Conservation (phyloP, 2,797 vertebrate genomes). For the Gallinago solitaria region DNA sequence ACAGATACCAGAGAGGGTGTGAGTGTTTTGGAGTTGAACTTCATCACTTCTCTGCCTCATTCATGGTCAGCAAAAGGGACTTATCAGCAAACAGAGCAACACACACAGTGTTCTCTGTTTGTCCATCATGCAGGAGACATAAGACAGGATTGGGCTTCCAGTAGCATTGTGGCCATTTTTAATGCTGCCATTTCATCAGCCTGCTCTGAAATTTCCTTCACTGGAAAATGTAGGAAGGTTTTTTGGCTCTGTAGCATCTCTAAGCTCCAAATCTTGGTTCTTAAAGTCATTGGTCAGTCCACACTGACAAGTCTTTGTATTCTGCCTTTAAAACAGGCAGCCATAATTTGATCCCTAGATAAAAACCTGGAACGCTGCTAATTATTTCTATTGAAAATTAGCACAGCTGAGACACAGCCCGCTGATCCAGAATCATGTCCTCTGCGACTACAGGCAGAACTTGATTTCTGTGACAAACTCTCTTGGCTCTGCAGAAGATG, state of each 20-base stretch:
- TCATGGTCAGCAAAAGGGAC: not conserved
- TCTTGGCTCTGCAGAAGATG: constrained; percentile 68
- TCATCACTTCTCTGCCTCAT: not conserved
- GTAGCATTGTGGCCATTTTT: not conserved
- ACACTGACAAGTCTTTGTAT: not conserved
- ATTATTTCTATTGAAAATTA: constrained; percentile 69
- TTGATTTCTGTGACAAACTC: not conserved
- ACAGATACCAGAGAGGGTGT: not conserved
- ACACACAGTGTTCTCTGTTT: accelerated
- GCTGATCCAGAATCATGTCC: constrained; percentile 66
- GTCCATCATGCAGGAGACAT: accelerated
- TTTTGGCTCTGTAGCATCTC: not conserved
- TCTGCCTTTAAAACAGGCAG: constrained; percentile 35
- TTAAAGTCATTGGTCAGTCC: not conserved
- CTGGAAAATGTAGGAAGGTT: not conserved
- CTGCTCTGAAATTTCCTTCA: not conserved
- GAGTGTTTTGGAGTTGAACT: not conserved
- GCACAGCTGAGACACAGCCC: constrained; percentile 62
- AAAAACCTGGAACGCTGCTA: constrained; percentile 49
- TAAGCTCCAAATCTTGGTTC: not conserved
- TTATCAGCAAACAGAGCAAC: not conserved
- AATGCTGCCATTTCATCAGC: not conserved
- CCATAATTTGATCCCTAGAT: constrained; percentile 54
- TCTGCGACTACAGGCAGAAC: constrained; percentile 15
- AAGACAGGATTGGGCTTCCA: not conserved